phyloP scores from a whole-genome alignment of 2,888 invertebrate genomes.

The Lordiphosa fenestrarum region DNA sequence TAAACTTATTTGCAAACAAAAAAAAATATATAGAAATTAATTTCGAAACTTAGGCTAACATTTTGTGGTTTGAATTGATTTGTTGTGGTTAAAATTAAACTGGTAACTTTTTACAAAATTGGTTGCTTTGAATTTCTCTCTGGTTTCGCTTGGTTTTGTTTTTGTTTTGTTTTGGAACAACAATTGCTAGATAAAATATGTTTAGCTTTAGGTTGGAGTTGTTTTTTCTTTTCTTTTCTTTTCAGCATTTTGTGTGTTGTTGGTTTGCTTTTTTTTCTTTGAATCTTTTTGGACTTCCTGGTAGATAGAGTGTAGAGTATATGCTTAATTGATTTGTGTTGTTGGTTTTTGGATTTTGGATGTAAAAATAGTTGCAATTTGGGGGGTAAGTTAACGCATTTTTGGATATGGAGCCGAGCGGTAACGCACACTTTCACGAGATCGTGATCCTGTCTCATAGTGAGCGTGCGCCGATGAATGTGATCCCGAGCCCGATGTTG shows the following conservation, averaged over 20 bases:
- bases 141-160: slow-evolving; percentile 13
- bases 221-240: slow-evolving; percentile 32
- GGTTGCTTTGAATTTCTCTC: slow-evolving; percentile 21
- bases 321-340: slow-evolving; percentile 57
- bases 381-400: slow-evolving; percentile 74
- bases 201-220: slow-evolving; percentile 40
- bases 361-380: slow-evolving; percentile 21
- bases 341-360: slow-evolving; percentile 17
- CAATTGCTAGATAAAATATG: slow-evolving; percentile 27
- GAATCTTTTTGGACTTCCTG: slow-evolving; percentile 15
- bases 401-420: slow-evolving; percentile 80
- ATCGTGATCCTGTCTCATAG: slow-evolving; percentile 79
- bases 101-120: slow-evolving; percentile 21
- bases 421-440: slow-evolving; percentile 79
- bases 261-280: slow-evolving; percentile 43
- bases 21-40: slow-evolving; percentile 23
- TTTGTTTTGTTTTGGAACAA: slow-evolving; percentile 19
- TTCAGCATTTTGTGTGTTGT: slow-evolving; percentile 46
- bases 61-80: slow-evolving; percentile 48
- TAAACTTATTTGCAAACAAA: slow-evolving; percentile 1
- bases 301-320: slow-evolving; percentile 25
- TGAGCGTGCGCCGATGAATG: slow-evolving; percentile 77
- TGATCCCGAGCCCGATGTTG: slow-evolving; percentile 79
- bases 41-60: slow-evolving; percentile 67
- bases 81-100: slow-evolving; percentile 24